These are phyloP conservation scores for Tiliqua scincoides DNA, from an alignment of 2,113 vertebrate genomes.

Conservation along the genomic window DNA sequence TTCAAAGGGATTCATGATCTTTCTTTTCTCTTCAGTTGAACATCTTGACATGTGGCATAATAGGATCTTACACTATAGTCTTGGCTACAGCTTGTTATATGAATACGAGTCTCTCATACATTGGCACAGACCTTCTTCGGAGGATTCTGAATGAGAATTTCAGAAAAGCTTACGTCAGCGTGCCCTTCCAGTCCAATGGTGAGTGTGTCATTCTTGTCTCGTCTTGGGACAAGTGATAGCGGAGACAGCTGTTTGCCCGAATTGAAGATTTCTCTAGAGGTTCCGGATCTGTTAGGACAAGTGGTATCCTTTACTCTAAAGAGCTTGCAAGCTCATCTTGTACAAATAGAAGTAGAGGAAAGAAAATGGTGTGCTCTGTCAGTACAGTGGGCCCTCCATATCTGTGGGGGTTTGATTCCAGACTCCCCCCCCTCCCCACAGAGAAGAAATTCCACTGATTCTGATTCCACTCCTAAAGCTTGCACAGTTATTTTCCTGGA, in stretches of 20 bases:
- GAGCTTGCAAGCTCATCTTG: background rate
- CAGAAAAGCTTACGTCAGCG: conserved; percentile 80
- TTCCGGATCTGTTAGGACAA: background rate
- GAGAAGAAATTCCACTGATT: too few relatives aligned
- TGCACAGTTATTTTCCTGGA: too few relatives aligned
- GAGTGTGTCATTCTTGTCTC: conserved; percentile 60
- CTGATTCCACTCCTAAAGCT: too few relatives aligned
- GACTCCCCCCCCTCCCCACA: too few relatives aligned
- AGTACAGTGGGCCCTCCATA: too few relatives aligned
- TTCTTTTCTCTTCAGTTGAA: conserved; percentile 81
- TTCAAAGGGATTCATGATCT: background rate
- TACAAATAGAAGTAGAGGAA: background rate
- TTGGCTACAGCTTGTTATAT: conserved; percentile 86
- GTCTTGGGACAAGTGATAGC: background rate
- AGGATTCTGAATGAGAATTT: conserved; percentile 85
- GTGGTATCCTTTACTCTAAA: background rate
- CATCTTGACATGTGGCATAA: conserved; percentile 84
- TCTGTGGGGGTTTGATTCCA: too few relatives aligned
- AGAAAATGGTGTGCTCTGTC: background rate
- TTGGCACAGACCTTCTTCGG: conserved; percentile 88
- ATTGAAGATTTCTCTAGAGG: background rate
- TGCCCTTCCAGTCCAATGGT: conserved; percentile 91
- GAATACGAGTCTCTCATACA: conserved; percentile 92
- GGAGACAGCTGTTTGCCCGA: background rate
- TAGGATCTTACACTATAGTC: conserved; percentile 85